Conservation (phyloP, 2,888 invertebrate species). For the Hypena proboscidalis region DNA sequence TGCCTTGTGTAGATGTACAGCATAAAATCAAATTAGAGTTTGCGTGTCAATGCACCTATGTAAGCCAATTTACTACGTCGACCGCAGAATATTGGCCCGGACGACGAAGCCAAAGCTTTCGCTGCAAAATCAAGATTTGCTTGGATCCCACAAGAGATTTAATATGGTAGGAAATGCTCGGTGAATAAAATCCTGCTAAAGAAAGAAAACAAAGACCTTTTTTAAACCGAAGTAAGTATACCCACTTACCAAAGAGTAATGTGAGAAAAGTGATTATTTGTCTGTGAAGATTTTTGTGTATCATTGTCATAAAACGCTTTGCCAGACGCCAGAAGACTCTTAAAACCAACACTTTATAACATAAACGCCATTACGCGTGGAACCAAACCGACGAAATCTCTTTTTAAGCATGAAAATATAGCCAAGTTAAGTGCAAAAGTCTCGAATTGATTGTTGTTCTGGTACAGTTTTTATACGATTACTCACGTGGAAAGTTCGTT, state of each 20-base stretch:
- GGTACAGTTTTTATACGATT: conserved; percentile 45
- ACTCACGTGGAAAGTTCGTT: conserved; percentile 44
- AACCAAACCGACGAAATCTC: conserved; percentile 24
- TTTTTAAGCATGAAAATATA: conserved; percentile 38
- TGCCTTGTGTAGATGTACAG: conserved; percentile 10
- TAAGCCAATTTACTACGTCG: conserved; percentile 31
- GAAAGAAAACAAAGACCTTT: conserved; percentile 14
- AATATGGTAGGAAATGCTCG: conserved; percentile 18
- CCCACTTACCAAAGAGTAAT: background rate
- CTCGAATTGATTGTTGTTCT: conserved; percentile 46
- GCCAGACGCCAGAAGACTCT: background rate
- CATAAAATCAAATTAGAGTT: conserved; percentile 24
- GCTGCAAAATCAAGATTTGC: conserved; percentile 15
- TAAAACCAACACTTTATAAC: conserved; percentile 21
- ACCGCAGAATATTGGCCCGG: conserved; percentile 31
- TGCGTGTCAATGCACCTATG: conserved; percentile 34
- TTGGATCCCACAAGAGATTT: conserved; percentile 27
- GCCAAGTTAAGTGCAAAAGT: conserved; percentile 41
- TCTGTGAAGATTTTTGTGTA: background rate
- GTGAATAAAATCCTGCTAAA: conserved; percentile 12
- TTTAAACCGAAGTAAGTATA: background rate
- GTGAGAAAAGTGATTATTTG: background rate
- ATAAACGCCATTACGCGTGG: conserved; percentile 14
- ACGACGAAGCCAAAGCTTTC: conserved; percentile 22
- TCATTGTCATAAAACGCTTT: conserved; percentile 1